Percentiles rank a stretch among this genome's conserved stretches.
Evolutionary conservation across 1,140 invertebrate species (phyloP).

Genomic region (Caenorhabditis briggsae): DNA sequence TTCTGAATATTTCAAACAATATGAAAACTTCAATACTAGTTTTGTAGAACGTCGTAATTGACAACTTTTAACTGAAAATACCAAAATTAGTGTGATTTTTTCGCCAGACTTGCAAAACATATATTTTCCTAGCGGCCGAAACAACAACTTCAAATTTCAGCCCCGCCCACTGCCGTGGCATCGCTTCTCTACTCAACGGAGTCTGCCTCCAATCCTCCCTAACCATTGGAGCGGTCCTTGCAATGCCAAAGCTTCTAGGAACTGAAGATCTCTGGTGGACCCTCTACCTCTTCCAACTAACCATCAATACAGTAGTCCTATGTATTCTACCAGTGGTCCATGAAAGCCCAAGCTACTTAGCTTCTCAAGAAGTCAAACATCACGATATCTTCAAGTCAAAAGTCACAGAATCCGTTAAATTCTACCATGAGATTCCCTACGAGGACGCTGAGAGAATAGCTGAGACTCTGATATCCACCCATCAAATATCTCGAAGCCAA

Average conservation of each 20-base stretch:
- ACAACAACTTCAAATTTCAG: neutral
- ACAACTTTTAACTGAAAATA: too few species aligned
- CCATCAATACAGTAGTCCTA: neutral
- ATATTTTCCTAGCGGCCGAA: neutral
- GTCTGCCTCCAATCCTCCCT: slow-evolving; percentile 12
- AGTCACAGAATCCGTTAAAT: neutral
- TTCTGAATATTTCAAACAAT: too few species aligned
- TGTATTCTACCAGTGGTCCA: neutral
- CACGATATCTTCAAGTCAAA: slow-evolving; percentile 2
- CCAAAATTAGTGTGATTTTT: too few species aligned
- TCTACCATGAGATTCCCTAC: slow-evolving; percentile 18
- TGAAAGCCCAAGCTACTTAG: slow-evolving; percentile 9
- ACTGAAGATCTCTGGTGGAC: slow-evolving; percentile 28
- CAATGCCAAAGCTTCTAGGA: slow-evolving; percentile 10
- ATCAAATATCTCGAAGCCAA: slow-evolving; percentile 11
- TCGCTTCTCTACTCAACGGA: slow-evolving; percentile 3
- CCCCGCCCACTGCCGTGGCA: slow-evolving; percentile 25
- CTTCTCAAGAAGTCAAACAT: slow-evolving; percentile 44
- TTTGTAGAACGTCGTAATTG: too few species aligned
- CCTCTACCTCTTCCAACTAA: slow-evolving; percentile 22
- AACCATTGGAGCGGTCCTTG: slow-evolving; percentile 14
- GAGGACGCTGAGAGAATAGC: neutral
- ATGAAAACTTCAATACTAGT: too few species aligned
- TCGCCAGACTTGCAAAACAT: too few species aligned
- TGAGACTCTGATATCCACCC: neutral